Evolutionary conservation across 2,888 invertebrate genomes (phyloP).

Genomic region (Sphaerophoria taeniata): DNA sequence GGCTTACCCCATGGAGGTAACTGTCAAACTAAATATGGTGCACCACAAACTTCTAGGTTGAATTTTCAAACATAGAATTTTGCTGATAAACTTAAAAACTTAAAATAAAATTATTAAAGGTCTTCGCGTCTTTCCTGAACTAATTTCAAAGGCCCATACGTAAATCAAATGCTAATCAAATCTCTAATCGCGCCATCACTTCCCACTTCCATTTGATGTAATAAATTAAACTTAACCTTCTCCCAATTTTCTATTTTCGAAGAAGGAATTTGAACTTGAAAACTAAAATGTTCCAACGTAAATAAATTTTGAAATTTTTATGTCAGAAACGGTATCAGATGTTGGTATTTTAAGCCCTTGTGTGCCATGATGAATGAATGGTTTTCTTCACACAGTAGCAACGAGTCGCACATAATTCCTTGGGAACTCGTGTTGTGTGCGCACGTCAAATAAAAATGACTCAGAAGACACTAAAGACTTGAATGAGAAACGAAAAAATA

Average conservation of each 20-base stretch:
- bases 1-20: too few species aligned
- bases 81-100: too few species aligned
- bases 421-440: constrained; percentile 21
- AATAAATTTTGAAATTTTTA: constrained; percentile 30
- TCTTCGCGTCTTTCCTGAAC: background rate
- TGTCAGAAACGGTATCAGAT: constrained; percentile 31
- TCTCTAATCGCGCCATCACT: too few species aligned
- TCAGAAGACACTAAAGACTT: constrained; percentile 50
- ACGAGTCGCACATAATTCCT: background rate
- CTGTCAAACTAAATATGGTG: too few species aligned
- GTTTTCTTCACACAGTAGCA: background rate
- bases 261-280: constrained; percentile 43
- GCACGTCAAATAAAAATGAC: constrained; percentile 59
- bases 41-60: too few species aligned
- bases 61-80: too few species aligned
- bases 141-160: constrained; percentile 41
- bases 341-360: constrained; percentile 21
- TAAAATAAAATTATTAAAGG: too few species aligned
- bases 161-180: constrained; percentile 33
- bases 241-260: background rate
- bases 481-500: constrained; percentile 40
- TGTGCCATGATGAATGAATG: background rate
- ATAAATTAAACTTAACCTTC: background rate
- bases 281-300: constrained; percentile 7
- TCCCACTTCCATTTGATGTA: too few species aligned